phyloP scores from a whole-genome alignment of 2,797 vertebrate genomes.

The Malacoctenus gilli region DNA sequence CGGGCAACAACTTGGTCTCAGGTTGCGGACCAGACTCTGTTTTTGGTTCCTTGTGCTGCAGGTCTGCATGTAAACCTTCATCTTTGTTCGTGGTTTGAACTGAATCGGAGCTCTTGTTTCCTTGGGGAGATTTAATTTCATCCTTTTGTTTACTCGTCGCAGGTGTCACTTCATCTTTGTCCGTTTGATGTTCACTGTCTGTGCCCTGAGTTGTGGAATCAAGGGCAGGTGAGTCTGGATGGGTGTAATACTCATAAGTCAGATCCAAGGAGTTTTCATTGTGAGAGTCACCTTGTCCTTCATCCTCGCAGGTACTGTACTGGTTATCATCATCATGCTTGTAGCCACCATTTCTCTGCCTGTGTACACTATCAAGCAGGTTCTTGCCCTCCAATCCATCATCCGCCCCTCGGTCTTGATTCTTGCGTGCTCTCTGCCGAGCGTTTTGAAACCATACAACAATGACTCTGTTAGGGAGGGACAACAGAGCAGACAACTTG shows the following conservation, averaged over 20 bases:
- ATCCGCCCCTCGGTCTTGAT: slow-evolving; percentile 83
- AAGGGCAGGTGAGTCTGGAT: slow-evolving; percentile 86
- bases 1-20: slow-evolving; percentile 26
- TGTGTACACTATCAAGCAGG: slow-evolving; percentile 84
- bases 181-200: slow-evolving; percentile 51
- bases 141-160: slow-evolving; percentile 54
- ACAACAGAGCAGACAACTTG: slow-evolving; percentile 90
- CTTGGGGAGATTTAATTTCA: slow-evolving; percentile 28
- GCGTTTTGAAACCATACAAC: slow-evolving; percentile 99
- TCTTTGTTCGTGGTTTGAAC: slow-evolving; percentile 36
- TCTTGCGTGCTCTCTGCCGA: slow-evolving; percentile 95
- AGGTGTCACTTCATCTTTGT: slow-evolving; percentile 49
- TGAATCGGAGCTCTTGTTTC: slow-evolving; percentile 36
- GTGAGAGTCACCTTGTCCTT: slow-evolving; percentile 87
- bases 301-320: slow-evolving; percentile 72
- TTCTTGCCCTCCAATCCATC: slow-evolving; percentile 62
- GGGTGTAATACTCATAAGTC: slow-evolving; percentile 87
- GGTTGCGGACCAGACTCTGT: slow-evolving; percentile 21
- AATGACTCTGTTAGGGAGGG: slow-evolving; percentile 93
- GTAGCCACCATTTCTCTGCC: slow-evolving; percentile 88
- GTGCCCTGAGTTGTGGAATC: slow-evolving; percentile 53
- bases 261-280: slow-evolving; percentile 96
- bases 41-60: slow-evolving; percentile 47
- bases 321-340: slow-evolving; percentile 85
- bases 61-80: slow-evolving; percentile 38